Conservation (phyloP, 2,797 vertebrate species). For the Crax fasciolata region DNA sequence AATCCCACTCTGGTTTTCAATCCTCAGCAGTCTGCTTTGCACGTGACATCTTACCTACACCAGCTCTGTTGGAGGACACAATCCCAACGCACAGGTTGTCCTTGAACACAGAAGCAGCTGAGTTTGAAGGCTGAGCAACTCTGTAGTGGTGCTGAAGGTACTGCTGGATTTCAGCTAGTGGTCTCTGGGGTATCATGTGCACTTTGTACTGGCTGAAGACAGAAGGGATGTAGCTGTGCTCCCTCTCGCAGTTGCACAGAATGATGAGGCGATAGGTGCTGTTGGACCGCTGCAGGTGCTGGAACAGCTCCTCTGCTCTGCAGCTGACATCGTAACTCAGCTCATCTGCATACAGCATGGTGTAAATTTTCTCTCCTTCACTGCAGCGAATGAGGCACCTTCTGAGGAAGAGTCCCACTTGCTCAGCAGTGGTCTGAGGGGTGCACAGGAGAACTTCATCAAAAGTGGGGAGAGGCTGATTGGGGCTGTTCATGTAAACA, state of each 20-base stretch:
- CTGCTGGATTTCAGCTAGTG: constrained; percentile 79
- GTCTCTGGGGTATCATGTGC: constrained; percentile 87
- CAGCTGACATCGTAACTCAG: constrained; percentile 92
- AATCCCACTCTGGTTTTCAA: not conserved
- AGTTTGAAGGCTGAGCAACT: constrained; percentile 71
- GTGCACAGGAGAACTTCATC: constrained; percentile 95
- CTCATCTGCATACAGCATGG: constrained; percentile 90
- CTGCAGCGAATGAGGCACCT: constrained; percentile 87
- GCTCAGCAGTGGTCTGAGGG: constrained; percentile 87
- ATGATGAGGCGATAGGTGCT: constrained; percentile 88
- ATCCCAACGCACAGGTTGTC: constrained; percentile 88
- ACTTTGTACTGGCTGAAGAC: constrained; percentile 92
- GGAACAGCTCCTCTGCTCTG: constrained; percentile 89
- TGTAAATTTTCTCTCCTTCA: constrained; percentile 87
- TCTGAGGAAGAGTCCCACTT: constrained; percentile 92
- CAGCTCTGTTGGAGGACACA: constrained; percentile 91
- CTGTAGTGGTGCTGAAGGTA: constrained; percentile 90
- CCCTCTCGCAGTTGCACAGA: constrained; percentile 90
- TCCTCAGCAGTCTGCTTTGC: not conserved
- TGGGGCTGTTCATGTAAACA: constrained; percentile 89
- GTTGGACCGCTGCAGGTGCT: constrained; percentile 78
- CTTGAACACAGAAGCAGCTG: constrained; percentile 89
- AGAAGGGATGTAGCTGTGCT: constrained; percentile 93
- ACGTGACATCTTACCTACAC: constrained; percentile 85
- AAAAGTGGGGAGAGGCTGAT: constrained; percentile 88